Base-by-base conservation (phyloP, 2,888 invertebrate genomes). In the Dasysyrphus albostriatus region DNA sequence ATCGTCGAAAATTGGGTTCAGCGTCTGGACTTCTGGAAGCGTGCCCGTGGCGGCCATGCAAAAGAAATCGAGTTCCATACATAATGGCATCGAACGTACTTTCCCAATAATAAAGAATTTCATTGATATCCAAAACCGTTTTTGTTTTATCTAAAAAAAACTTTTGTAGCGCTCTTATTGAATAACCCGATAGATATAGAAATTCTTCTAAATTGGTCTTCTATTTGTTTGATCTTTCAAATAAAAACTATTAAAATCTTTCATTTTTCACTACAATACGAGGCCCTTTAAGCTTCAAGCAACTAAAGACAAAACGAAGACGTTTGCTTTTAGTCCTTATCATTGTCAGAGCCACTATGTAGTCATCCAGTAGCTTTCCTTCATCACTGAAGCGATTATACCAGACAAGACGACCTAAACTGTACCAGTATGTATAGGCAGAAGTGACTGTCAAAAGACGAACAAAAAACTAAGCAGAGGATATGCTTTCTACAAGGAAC, bases 321-420 rank as follows among this genome's bases (percentile, higher is more conserved):
- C 54, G 34, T 51, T 70, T 39, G 9, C 54, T 12, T 24, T 19
- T 5, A 54, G 24, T 70, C 37, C 49, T 67, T 34, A 49, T 51
- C 51, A 44, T 32, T 32, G 44, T 32, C 47, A 47, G 44, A 29
- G 24, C 61, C 47, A 32, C 32, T n/a, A 47, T 47, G 8, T 19
- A 24, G 32, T 65, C 65, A 65, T 65, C 34, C 44, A 72, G 16
- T n/a, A 44, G 73, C 59, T 58, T 29, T 74, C 51, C 74, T 49
- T 83, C 78, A 74, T 74, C 74, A 78, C 34, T 63, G 59, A 74
- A 79, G 59, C 87, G 78, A 78, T 83, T 72, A 74, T 58, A 70
- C 61, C 49, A 78, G 85, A 82, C 77, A 78, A 72, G 78, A 51
- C 74, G 12, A 59, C 63, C 70, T 47, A 54, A 58, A 37, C 65